phyloP scores from a whole-genome alignment of 2,113 vertebrate species.

The Spermophilus dauricus region DNA sequence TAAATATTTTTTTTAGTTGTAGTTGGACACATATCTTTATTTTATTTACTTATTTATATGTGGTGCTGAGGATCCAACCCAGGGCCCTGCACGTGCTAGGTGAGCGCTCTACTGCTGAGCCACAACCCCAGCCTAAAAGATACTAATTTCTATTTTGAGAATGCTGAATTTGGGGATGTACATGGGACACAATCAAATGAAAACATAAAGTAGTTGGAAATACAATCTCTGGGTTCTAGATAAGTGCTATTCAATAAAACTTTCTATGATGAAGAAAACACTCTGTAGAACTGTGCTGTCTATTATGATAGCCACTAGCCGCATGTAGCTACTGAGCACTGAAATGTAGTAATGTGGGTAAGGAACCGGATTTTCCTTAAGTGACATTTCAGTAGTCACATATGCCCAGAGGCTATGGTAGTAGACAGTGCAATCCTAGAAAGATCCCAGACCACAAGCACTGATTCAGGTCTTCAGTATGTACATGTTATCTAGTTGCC shows the following conservation, averaged over 20 bases:
- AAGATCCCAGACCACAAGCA: background rate
- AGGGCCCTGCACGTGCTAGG: too few species aligned
- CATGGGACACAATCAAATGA: background rate
- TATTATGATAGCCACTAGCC: background rate
- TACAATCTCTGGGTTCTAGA: background rate
- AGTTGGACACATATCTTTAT: too few species aligned
- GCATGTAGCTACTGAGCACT: background rate
- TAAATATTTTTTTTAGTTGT: too few species aligned
- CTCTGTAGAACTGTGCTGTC: background rate
- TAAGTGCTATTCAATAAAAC: background rate
- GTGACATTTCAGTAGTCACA: background rate
- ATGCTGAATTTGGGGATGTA: constrained; percentile 12
- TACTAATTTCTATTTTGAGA: background rate
- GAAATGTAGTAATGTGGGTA: background rate
- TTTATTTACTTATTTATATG: too few species aligned
- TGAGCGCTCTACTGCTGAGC: too few species aligned
- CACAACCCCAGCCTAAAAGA: background rate
- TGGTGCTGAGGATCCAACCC: too few species aligned
- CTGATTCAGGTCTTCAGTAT: background rate
- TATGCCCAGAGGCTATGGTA: background rate
- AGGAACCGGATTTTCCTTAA: constrained; percentile 2
- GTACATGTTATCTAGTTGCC: background rate
- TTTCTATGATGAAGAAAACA: constrained; percentile 7
- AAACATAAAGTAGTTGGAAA: background rate
- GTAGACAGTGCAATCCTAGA: background rate